Base-by-base conservation (phyloP, 2,113 vertebrate genomes). In the Arenaria interpres region DNA sequence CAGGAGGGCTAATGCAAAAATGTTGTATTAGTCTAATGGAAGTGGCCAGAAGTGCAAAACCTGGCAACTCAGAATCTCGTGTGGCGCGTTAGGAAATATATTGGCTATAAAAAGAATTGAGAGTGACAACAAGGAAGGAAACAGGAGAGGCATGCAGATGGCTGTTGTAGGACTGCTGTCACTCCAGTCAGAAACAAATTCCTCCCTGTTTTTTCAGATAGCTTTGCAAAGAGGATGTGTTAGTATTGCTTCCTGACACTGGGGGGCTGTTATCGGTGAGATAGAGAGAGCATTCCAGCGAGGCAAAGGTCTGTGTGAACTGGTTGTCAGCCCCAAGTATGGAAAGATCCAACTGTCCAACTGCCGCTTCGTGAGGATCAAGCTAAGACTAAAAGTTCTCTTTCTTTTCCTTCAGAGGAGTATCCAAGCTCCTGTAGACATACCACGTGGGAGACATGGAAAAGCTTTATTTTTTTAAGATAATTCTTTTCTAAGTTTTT, bases 101-200 rank as follows among this genome's bases (percentile, higher is more conserved):
- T 3, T 41, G 19, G 60, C n/a, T 69, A 48, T 51, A 82, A 80
- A 94, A 69, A 16, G 11, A 62, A 51, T 24, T 82, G 46, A 88
- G 90, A 86, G 90, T 50, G 66, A 74, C 92, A 74, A 63, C 45
- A 88, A 81, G 76, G 68, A 80, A 89, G 82, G 91, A 89, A 75
- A 39, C 12, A 68, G 59, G 62, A 75, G 60, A 71, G 60, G 56
- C 39, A 39, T 17, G 67, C 72, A 66, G 62, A 89, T 23, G 45
- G 84, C 45, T 95, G 56, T 30, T 74, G 56, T 33, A 79, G 66
- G 71, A 27, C 39, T 54, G 33, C 16, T 89, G 62, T 74, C 88
- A 54, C 53, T n/a, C 85, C 30, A 67, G 63, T 33, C 73, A 84
- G 86, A 66, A 81, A 73, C 41, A 81, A 94, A 96, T 64, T 66